Base-by-base conservation (phyloP, 2,888 invertebrate species). In the Schizaphis graminum region DNA sequence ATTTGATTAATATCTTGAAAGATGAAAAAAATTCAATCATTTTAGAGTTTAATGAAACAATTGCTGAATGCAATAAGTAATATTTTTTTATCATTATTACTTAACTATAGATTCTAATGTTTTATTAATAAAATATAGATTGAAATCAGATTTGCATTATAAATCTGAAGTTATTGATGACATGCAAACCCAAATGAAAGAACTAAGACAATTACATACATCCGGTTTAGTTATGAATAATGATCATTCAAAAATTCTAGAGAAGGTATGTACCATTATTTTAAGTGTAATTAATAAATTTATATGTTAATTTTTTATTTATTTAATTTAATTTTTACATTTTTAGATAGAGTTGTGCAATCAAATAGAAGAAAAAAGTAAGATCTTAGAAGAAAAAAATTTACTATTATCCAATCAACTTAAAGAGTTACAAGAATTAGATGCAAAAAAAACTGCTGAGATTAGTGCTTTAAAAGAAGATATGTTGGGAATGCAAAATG, bases 1-100 rank as follows among this genome's bases (percentile, higher is more conserved):
- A 91, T 57, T 86, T 94, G 28, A 94, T 94, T 44, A 94, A 94
- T 91, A 94, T 94, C 67, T 90, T 94, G 87, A 94, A 94, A 94
- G 94, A 94, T 13, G 94, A 94, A 91, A 94, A 94, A 57, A 91
- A 86, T 5, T 49, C 41, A 10, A 67, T 86, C 0, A 94, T 94
- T 87, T 91, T 94, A 41, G 91, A 94, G 10, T 67, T 94, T 11
- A 94, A 91, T 53, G 86, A 91, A 86, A 28, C 61, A 53, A 49
- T 86, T 41, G 28, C 41, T 41, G 86, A 94, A 53, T 94, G 57
- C 47, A 94, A 94, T 91, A 90, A 86, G 94, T 94, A 91, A 94
- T 49, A 35, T 35, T 53, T 28, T n/a, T 41, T 90, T 56, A 21
- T 77, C 84, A 28, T 56, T 35, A 47, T 21, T 56, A 57, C 16